These are phyloP conservation scores for Micromys minutus DNA, from an alignment of 2,113 vertebrate species.

Conservation along the genomic window DNA sequence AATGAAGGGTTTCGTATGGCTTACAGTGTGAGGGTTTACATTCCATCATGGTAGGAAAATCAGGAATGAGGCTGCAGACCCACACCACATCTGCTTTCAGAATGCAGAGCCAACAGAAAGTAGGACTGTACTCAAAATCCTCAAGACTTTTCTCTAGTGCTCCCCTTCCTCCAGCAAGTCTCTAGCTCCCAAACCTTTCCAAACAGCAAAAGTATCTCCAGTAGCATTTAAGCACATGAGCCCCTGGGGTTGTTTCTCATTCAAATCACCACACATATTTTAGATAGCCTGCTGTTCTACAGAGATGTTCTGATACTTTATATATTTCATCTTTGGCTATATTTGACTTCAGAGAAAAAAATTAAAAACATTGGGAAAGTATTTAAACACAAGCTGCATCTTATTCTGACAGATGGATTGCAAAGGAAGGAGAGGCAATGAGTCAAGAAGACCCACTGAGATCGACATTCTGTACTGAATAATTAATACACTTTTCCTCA, in stretches of 20 bases:
- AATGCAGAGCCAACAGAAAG: not conserved
- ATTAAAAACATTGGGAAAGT: not conserved
- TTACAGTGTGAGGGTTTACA: not conserved
- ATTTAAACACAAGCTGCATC: not conserved
- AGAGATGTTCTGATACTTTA: not conserved
- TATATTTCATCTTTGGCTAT: not conserved
- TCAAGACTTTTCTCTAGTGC: not conserved
- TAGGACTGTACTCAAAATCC: not conserved
- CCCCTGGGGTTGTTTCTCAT: not conserved
- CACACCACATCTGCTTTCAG: not conserved
- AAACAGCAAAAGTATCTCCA: not conserved
- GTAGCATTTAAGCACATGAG: not conserved
- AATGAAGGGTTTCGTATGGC: not conserved
- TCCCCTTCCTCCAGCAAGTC: not conserved
- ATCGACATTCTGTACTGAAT: not conserved
- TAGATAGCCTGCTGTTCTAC: not conserved
- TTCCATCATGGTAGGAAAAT: not conserved
- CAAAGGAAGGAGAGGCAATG: not conserved
- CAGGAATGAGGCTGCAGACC: not conserved
- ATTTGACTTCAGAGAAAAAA: constrained; percentile 23
- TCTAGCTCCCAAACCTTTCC: not conserved
- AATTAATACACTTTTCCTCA: not conserved
- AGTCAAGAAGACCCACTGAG: not conserved
- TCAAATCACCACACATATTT: not conserved
- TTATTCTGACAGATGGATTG: constrained; percentile 3